phyloP scores from a whole-genome alignment of 2,113 vertebrate species.

The Amphilophus citrinellus region DNA sequence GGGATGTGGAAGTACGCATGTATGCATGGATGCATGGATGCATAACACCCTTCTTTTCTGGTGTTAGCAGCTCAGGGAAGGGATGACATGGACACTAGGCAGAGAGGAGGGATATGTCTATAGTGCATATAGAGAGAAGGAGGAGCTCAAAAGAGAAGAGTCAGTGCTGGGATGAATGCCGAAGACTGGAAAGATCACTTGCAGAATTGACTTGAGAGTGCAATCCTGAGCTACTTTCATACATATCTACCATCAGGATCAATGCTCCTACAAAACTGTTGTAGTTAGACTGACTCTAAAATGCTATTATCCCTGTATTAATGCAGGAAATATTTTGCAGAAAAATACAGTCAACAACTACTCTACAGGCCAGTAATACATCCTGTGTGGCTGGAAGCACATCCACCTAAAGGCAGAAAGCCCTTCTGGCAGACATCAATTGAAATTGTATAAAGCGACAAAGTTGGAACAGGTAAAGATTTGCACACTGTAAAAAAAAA shows the following conservation, averaged over 20 bases:
- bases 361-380: neutral
- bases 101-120: neutral
- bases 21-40: neutral
- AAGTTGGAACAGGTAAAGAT: too few species aligned
- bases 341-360: neutral
- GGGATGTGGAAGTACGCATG: neutral
- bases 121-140: neutral
- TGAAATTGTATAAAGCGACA: too few species aligned
- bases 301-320: too few species aligned
- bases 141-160: conserved; percentile 35
- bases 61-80: conserved; percentile 3
- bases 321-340: neutral
- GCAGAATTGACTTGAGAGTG: conserved; percentile 63
- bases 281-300: too few species aligned
- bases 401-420: too few species aligned
- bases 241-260: neutral
- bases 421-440: too few species aligned
- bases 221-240: conserved; percentile 14
- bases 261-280: too few species aligned
- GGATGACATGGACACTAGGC: neutral
- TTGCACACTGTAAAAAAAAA: too few species aligned
- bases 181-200: conserved; percentile 12
- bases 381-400: too few species aligned
- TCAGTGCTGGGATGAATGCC: conserved; percentile 34
- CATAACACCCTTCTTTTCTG: neutral